Conservation (phyloP, 1,140 invertebrate species). For the Drosophila subobscura region DNA sequence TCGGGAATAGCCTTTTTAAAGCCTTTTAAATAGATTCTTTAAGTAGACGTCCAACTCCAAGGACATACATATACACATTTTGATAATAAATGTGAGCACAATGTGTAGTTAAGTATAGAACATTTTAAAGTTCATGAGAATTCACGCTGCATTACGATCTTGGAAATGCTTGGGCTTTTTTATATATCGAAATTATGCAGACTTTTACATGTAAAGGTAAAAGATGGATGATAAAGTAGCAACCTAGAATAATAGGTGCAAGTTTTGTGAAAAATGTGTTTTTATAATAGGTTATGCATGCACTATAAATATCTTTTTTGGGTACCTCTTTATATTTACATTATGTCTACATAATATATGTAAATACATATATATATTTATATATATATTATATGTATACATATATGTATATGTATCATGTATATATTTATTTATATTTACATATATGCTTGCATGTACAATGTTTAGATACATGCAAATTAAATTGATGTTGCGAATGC, state of each 20-base stretch:
- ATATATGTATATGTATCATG: conserved; percentile 10
- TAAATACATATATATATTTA: conserved; percentile 23
- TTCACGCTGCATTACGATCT: too few species aligned
- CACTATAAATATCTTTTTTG: conserved; percentile 58
- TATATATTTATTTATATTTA: conserved; percentile 38
- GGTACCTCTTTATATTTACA: conserved; percentile 21
- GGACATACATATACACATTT: too few species aligned
- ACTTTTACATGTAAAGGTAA: too few species aligned
- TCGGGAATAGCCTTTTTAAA: too few species aligned
- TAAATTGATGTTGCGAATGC: conserved; percentile 72
- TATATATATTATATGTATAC: conserved; percentile 21
- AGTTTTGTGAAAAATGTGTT: conserved; percentile 49
- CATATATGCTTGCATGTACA: conserved; percentile 20
- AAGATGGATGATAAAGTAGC: too few species aligned
- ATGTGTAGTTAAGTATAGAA: too few species aligned
- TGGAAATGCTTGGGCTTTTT: too few species aligned
- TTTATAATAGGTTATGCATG: conserved; percentile 71
- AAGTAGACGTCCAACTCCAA: too few species aligned
- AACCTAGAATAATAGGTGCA: conserved; percentile 49
- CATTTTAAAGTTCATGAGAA: too few species aligned
- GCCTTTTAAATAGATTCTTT: too few species aligned
- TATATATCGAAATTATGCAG: too few species aligned
- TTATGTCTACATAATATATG: conserved; percentile 27
- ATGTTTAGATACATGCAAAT: conserved; percentile 70
- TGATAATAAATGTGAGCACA: too few species aligned